Percentiles rank a stretch among this genome's conserved stretches.
These are phyloP conservation scores for Oceanites oceanicus DNA, from an alignment of 2,113 vertebrate genomes.

Conservation along the genomic window DNA sequence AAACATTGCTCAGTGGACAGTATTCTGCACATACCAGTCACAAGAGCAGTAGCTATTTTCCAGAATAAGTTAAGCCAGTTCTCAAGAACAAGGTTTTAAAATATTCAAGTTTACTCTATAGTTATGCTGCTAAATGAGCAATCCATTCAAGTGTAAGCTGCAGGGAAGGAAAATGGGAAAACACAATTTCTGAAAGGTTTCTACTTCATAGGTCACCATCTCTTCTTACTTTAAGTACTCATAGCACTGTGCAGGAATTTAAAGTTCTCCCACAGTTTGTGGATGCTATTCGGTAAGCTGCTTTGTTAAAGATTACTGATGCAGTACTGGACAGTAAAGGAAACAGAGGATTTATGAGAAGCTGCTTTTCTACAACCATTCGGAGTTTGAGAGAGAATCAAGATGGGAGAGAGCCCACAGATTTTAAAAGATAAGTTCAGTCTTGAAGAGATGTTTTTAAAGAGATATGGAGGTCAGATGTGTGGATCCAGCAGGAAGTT, in stretches of 20 bases:
- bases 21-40: background rate
- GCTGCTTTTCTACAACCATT: background rate
- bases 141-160: background rate
- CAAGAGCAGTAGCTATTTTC: background rate
- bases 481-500: background rate
- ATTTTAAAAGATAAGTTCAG: background rate
- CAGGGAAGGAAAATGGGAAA: background rate
- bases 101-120: background rate
- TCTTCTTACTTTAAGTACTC: background rate
- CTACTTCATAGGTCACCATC: background rate
- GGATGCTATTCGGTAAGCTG: background rate
- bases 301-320: slow-evolving; percentile 2
- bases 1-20: background rate
- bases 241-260: background rate
- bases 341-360: background rate
- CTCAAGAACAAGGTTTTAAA: background rate
- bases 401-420: background rate
- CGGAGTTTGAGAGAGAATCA: background rate
- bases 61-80: background rate
- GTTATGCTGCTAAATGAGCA: background rate
- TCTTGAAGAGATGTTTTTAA: background rate
- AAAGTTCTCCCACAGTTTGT: background rate
- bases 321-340: background rate
- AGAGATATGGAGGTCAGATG: background rate
- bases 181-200: background rate